phyloP scores from a whole-genome alignment of 2,797 vertebrate genomes.

The Molothrus ater region DNA sequence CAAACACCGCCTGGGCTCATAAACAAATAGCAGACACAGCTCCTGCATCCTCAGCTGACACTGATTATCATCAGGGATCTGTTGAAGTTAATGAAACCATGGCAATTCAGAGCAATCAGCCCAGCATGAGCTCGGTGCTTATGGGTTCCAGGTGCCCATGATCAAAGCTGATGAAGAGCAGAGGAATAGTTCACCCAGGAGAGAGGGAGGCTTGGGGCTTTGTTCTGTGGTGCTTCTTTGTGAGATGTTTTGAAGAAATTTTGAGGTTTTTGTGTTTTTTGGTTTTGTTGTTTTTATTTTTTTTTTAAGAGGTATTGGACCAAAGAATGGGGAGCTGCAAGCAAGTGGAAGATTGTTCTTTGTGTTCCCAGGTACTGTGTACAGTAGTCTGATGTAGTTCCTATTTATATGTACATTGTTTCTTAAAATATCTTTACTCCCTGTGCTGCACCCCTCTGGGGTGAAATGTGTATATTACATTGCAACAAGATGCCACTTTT shows the following conservation, averaged over 20 bases:
- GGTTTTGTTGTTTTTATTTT: no score
- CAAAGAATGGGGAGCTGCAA: rapidly evolving
- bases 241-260: rapidly evolving
- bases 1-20: neutral
- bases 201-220: rapidly evolving
- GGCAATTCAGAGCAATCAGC: neutral
- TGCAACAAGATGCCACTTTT: neutral
- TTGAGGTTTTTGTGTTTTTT: neutral
- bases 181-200: neutral
- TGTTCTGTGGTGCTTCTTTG: rapidly evolving
- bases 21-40: neutral
- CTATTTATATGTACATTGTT: rapidly evolving
- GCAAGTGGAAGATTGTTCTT: neutral
- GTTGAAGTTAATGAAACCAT: neutral
- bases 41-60: neutral
- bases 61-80: neutral
- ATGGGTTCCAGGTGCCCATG: neutral
- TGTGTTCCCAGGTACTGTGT: neutral
- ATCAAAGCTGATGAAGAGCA: neutral
- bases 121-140: neutral
- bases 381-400: neutral
- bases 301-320: neutral
- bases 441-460: neutral
- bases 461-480: neutral
- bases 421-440: neutral